Evolutionary conservation across 2,797 vertebrate genomes (phyloP).

Genomic region (Nannoperca australis): DNA sequence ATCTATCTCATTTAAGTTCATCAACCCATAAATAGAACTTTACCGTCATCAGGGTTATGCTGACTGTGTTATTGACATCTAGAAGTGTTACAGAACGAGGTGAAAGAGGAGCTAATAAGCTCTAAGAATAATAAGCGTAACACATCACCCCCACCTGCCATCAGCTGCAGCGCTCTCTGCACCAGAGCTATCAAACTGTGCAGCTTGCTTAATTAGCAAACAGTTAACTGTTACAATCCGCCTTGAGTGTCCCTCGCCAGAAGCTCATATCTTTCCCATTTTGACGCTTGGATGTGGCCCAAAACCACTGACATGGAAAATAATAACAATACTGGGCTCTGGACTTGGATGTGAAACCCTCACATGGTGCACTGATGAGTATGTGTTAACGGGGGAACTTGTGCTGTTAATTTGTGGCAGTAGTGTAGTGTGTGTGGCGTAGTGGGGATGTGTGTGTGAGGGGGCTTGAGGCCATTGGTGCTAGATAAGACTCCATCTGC

Average conservation of each 20-base stretch:
- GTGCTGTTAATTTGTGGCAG: constrained; percentile 30
- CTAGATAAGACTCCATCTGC: constrained; percentile 67
- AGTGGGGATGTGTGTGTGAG: constrained; percentile 24
- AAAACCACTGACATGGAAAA: constrained; percentile 48
- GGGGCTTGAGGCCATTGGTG: constrained; percentile 54
- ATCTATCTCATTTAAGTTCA: constrained; percentile 8
- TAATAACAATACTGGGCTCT: constrained; percentile 44
- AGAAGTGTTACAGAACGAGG: constrained; percentile 36
- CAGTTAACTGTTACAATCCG: constrained; percentile 56
- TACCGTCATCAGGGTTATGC: constrained; percentile 1
- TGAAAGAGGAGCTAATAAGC: constrained; percentile 35
- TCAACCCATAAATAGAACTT: constrained; percentile 24
- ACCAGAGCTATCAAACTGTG: constrained; percentile 59
- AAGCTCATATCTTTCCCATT: constrained; percentile 39
- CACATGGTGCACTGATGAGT: constrained; percentile 21
- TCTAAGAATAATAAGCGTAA: constrained; percentile 33
- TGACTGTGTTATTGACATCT: constrained; percentile 26
- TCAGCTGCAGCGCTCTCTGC: constrained; percentile 22
- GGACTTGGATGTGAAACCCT: constrained; percentile 41
- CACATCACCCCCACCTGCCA: constrained; percentile 39
- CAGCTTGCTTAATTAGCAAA: constrained; percentile 65
- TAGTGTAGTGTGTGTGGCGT: constrained; percentile 35
- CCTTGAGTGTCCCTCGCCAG: constrained; percentile 43
- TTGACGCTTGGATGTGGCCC: constrained; percentile 42
- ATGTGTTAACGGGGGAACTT: constrained; percentile 34